A percentile compares a stretch with the other conserved stretches of the same genome.
These are phyloP conservation scores for Melikaiella ostensackeni DNA, from an alignment of 2,888 invertebrate genomes.

Conservation along the genomic window DNA sequence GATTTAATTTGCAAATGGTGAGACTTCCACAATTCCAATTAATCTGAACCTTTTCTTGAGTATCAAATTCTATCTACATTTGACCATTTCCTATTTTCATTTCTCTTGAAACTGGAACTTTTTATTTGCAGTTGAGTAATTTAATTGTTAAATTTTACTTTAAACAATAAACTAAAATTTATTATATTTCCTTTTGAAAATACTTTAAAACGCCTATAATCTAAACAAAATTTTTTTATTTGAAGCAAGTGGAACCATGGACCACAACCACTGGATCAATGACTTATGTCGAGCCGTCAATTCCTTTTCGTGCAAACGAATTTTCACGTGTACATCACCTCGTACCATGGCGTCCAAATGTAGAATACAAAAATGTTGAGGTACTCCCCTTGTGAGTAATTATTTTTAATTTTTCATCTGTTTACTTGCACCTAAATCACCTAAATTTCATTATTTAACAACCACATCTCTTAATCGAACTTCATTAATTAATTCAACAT, in stretches of 20 bases:
- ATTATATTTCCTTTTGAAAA: too few relatives aligned
- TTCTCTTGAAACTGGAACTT: too few relatives aligned
- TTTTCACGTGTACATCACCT: constrained; percentile 86
- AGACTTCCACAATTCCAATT: too few relatives aligned
- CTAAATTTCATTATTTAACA: neutral
- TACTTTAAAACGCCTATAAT: too few relatives aligned
- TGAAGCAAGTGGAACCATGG: constrained; percentile 90
- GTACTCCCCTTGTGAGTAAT: constrained; percentile 84
- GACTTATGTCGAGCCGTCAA: constrained; percentile 83
- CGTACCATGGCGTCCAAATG: constrained; percentile 89
- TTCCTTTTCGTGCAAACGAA: constrained; percentile 83
- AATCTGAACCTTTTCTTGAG: too few relatives aligned
- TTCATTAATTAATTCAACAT: neutral
- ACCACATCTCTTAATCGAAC: neutral
- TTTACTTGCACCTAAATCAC: neutral
- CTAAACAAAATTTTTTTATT: constrained; percentile 11
- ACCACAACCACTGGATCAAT: constrained; percentile 80
- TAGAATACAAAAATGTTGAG: constrained; percentile 88
- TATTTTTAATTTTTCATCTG: neutral
- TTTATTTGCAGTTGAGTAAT: too few relatives aligned
- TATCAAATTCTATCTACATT: too few relatives aligned
- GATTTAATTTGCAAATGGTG: too few relatives aligned
- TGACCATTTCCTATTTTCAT: too few relatives aligned
- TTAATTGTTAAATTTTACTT: too few relatives aligned
- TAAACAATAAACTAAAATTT: too few relatives aligned